Conservation (phyloP, 2,113 vertebrate species). For the Lota lota region DNA sequence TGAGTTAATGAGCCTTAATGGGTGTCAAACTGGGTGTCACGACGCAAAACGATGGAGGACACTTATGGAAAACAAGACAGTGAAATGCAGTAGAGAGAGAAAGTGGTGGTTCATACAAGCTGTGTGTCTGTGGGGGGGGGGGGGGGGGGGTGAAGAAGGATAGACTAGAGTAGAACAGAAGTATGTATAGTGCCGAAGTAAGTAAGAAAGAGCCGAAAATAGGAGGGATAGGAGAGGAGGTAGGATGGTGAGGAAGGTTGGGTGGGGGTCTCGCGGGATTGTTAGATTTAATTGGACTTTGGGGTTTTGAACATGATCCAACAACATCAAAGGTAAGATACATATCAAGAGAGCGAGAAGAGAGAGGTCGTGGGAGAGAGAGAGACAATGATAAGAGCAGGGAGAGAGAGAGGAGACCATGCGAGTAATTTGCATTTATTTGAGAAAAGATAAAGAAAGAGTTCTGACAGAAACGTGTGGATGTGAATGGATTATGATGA, state of each 20-base stretch:
- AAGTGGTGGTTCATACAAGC: too few species aligned
- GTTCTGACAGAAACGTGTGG: too few species aligned
- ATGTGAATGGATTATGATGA: too few species aligned
- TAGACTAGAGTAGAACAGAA: constrained; percentile 23
- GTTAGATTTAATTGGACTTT: constrained; percentile 78
- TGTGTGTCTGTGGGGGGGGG: too few species aligned
- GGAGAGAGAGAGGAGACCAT: too few species aligned
- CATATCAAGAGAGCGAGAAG: constrained; percentile 65
- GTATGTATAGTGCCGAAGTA: background rate
- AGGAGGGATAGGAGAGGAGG: constrained; percentile 11
- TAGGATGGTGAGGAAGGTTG: constrained; percentile 24
- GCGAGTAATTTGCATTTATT: too few species aligned
- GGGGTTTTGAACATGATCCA: constrained; percentile 58
- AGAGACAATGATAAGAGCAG: too few species aligned
- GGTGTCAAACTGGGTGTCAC: too few species aligned
- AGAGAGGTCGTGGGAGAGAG: background rate
- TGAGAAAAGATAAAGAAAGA: too few species aligned
- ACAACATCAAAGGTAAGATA: constrained; percentile 83
- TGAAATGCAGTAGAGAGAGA: background rate
- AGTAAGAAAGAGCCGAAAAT: constrained; percentile 10
- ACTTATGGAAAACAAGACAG: background rate
- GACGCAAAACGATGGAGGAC: too few species aligned
- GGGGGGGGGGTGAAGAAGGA: constrained; percentile 9
- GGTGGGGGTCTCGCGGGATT: constrained; percentile 35
- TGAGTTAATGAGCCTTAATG: too few species aligned